These are phyloP conservation scores for Drosophila ironensis DNA, from an alignment of 1,140 invertebrate genomes.

Conservation along the genomic window DNA sequence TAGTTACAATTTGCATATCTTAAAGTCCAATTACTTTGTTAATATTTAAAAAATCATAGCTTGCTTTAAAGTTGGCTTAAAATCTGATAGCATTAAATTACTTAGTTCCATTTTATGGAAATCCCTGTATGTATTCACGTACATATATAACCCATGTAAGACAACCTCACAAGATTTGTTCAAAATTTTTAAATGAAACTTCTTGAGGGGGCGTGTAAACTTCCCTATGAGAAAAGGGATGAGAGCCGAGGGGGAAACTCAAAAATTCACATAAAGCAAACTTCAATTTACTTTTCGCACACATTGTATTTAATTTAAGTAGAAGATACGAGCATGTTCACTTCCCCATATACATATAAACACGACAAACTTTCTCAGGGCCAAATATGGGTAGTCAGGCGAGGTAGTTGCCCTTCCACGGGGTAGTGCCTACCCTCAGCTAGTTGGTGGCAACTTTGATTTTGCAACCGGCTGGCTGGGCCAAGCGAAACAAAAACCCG, in stretches of 20 bases:
- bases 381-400: conserved; percentile 7
- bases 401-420: too few relatives aligned
- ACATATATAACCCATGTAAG: too few relatives aligned
- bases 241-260: conserved; percentile 23
- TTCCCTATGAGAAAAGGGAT: background rate
- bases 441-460: conserved; percentile 63
- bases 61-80: too few relatives aligned
- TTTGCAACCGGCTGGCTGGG: conserved; percentile 43
- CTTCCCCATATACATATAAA: conserved; percentile 35
- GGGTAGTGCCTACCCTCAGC: background rate
- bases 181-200: conserved; percentile 58
- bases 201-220: background rate
- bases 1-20: too few relatives aligned
- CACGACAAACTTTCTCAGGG: conserved; percentile 34
- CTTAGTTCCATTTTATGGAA: too few relatives aligned
- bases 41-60: too few relatives aligned
- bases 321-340: conserved; percentile 58
- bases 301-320: conserved; percentile 79
- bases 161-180: too few relatives aligned
- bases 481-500: conserved; percentile 35
- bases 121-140: too few relatives aligned
- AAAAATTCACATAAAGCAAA: conserved; percentile 71
- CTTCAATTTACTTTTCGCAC: conserved; percentile 76
- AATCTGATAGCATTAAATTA: too few relatives aligned
- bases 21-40: too few relatives aligned